Evolutionary conservation across 37 sponge, comb jelly and placozoan species (phyloP).

Genomic region (Eunapius fragilis): DNA sequence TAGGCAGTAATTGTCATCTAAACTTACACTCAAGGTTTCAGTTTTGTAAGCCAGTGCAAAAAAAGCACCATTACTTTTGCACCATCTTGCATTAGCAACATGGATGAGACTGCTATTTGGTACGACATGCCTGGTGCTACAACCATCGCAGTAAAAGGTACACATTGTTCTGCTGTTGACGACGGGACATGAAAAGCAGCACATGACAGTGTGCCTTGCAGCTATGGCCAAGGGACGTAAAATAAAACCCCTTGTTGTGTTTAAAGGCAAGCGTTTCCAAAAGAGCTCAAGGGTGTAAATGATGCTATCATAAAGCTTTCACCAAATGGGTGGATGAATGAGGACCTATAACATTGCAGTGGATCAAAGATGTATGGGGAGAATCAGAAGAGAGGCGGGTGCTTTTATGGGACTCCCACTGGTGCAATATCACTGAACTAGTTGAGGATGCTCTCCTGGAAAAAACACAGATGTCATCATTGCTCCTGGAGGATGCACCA

Average conservation of each 20-base stretch:
- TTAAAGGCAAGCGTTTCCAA: slow-evolving; percentile 35
- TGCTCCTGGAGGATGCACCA: too few relatives aligned
- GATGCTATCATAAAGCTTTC: too few relatives aligned
- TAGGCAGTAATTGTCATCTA: slow-evolving; percentile 41
- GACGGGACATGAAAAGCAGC: slow-evolving; percentile 66
- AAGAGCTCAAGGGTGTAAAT: too few relatives aligned
- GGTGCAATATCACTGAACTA: too few relatives aligned
- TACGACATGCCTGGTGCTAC: slow-evolving; percentile 66
- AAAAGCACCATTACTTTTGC: background rate
- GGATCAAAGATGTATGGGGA: too few relatives aligned
- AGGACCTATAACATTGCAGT: too few relatives aligned
- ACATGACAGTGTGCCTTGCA: slow-evolving; percentile 59
- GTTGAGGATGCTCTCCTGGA: too few relatives aligned
- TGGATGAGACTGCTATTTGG: slow-evolving; percentile 77
- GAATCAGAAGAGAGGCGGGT: too few relatives aligned
- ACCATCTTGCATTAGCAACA: slow-evolving; percentile 1
- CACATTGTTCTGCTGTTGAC: slow-evolving; percentile 36
- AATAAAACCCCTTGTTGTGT: slow-evolving; percentile 54
- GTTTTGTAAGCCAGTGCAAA: slow-evolving; percentile 2
- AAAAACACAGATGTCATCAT: too few relatives aligned
- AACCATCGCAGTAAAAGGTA: slow-evolving; percentile 49
- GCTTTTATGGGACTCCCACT: too few relatives aligned
- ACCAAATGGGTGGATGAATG: too few relatives aligned
- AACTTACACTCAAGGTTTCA: slow-evolving; percentile 41
- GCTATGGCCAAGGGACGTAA: slow-evolving; percentile 66